Evolutionary conservation across 2,888 invertebrate genomes (phyloP).

Genomic region (Drosophila longiperda): DNA sequence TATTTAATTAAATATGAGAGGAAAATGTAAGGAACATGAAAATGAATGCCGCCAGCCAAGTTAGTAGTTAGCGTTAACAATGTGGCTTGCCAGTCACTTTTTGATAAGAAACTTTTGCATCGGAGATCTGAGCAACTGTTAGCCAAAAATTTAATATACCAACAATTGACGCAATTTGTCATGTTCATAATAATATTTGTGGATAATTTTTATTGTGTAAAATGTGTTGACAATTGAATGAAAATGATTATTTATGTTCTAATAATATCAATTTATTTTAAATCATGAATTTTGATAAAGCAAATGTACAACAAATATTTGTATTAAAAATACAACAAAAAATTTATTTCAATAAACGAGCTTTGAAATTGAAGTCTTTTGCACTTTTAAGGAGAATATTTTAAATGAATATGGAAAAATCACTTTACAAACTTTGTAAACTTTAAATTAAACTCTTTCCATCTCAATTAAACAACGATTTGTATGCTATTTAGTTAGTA

Average conservation of each 20-base stretch:
- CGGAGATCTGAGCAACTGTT: background rate
- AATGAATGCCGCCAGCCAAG: constrained; percentile 47
- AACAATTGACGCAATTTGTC: background rate
- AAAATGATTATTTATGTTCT: background rate
- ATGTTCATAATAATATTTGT: background rate
- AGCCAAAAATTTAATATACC: background rate
- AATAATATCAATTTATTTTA: background rate
- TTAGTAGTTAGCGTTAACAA: constrained; percentile 64
- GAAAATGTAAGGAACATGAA: constrained; percentile 50
- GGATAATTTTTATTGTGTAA: background rate
- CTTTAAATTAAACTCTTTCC: background rate
- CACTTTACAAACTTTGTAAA: background rate
- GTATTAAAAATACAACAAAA: background rate
- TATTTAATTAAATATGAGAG: constrained; percentile 67
- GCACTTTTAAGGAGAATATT: background rate
- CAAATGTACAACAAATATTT: background rate
- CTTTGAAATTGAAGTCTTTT: background rate
- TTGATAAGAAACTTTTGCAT: constrained; percentile 1
- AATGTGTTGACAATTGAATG: background rate
- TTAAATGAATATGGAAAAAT: background rate
- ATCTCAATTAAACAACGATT: background rate
- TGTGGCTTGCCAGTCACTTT: constrained; percentile 44
- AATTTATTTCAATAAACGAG: background rate
- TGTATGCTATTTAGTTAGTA: background rate
- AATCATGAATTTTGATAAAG: background rate